Conservation (phyloP, 1,140 invertebrate genomes). For the Zaprionus ghesquierei region DNA sequence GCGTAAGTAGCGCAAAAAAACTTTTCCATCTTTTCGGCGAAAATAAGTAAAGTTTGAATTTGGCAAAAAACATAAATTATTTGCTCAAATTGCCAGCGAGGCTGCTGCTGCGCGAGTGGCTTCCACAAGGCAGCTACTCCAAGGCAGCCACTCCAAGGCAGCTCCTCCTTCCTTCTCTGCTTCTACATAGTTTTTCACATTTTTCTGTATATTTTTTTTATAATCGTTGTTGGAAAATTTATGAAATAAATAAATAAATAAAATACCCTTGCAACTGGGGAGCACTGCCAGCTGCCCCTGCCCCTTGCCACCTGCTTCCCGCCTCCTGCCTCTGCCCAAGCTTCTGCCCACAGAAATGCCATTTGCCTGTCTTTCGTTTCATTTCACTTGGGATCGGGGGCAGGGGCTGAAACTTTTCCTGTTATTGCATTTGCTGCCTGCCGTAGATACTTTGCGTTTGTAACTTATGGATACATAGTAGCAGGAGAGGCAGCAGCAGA, state of each 20-base stretch:
- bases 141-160: too few species aligned
- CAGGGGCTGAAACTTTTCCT: conserved; percentile 53
- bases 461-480: conserved; percentile 71
- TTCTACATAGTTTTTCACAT: conserved; percentile 49
- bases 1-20: conserved; percentile 26
- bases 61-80: conserved; percentile 68
- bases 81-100: conserved; percentile 28
- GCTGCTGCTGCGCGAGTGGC: not conserved
- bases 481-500: conserved; percentile 16
- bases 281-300: conserved; percentile 4
- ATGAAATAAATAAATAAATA: conserved; percentile 78
- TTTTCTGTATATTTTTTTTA: conserved; percentile 62
- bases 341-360: conserved; percentile 23
- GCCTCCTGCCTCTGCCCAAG: not conserved
- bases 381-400: not conserved
- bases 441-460: conserved; percentile 64
- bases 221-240: conserved; percentile 63
- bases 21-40: conserved; percentile 26
- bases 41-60: conserved; percentile 80
- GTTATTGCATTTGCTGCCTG: conserved; percentile 64
- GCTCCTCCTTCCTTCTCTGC: conserved; percentile 14
- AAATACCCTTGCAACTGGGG: conserved; percentile 48
- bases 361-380: conserved; percentile 46
- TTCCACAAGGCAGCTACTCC: not conserved
- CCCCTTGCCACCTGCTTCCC: not conserved